These are phyloP conservation scores for Chelonus formosanus DNA, from an alignment of 2,888 invertebrate genomes.

Conservation along the genomic window DNA sequence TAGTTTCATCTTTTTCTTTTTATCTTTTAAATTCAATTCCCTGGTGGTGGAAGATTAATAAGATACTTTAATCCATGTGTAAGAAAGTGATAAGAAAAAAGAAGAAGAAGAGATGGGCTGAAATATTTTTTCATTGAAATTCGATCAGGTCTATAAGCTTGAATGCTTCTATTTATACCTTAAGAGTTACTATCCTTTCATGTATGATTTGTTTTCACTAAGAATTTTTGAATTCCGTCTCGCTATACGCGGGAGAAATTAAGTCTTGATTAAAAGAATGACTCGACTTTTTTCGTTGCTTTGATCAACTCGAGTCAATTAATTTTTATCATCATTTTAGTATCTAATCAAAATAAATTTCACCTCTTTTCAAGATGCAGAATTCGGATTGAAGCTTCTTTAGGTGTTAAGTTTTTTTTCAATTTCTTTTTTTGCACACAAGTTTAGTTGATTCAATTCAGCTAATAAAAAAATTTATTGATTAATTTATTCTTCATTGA, in stretches of 20 bases:
- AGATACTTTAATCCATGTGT: background rate
- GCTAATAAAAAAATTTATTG: no score
- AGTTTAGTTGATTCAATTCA: no score
- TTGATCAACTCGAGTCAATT: background rate
- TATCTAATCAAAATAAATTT: no score
- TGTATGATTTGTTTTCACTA: background rate
- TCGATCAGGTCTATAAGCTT: slow-evolving; percentile 4
- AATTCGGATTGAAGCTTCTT: no score
- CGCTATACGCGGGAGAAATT: background rate
- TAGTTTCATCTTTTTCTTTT: background rate
- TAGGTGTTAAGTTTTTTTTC: no score
- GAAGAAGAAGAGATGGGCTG: slow-evolving; percentile 1
- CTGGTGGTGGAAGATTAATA: background rate
- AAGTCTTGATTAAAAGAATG: slow-evolving; percentile 6
- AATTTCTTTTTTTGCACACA: no score
- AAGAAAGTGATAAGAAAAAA: background rate
- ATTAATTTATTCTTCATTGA: no score
- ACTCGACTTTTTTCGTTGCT: background rate
- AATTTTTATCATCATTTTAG: background rate
- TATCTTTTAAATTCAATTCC: slow-evolving; percentile 4
- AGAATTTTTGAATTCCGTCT: background rate
- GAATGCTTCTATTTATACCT: background rate
- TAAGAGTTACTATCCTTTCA: background rate
- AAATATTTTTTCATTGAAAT: slow-evolving; percentile 21
- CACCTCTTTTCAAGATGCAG: no score